Evolutionary conservation across 35 echinoderm and acorn worm genomes (phyloP).

Genomic region (Apostichopus californicus): DNA sequence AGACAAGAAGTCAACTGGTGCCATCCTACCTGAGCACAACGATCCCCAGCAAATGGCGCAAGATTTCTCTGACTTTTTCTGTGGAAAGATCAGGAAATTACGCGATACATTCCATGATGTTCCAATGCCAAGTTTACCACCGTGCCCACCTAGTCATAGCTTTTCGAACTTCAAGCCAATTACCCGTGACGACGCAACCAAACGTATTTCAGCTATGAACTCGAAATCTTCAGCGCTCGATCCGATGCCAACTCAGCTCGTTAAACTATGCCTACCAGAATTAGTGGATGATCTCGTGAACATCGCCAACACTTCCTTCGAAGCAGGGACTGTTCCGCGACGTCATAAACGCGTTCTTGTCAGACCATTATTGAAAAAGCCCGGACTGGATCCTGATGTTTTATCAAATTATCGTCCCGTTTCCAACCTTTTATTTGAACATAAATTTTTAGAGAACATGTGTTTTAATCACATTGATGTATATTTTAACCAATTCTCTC

Average conservation of each 20-base stretch:
- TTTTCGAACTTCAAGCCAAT: neutral
- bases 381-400: neutral
- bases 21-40: neutral
- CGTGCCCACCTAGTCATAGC: neutral
- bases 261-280: slow-evolving; percentile 16
- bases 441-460: neutral
- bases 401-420: neutral
- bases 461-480: neutral
- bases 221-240: slow-evolving; percentile 3
- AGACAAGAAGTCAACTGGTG: neutral
- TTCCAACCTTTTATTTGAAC: neutral
- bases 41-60: neutral
- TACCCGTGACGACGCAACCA: neutral
- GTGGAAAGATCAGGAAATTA: neutral
- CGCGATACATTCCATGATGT: neutral
- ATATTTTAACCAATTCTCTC: neutral
- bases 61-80: neutral
- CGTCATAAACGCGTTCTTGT: slow-evolving; percentile 11
- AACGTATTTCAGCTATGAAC: slow-evolving; percentile 6
- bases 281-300: slow-evolving; percentile 14
- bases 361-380: slow-evolving; percentile 11
- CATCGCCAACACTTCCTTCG: slow-evolving; percentile 20
- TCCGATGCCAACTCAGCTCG: slow-evolving; percentile 13
- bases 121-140: neutral
- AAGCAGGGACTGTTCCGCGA: neutral